Evolutionary conservation across 2,888 invertebrate species (phyloP), one percentile per base, ranked within the genome.

Genomic region (Stenodera caucasica): DNA sequence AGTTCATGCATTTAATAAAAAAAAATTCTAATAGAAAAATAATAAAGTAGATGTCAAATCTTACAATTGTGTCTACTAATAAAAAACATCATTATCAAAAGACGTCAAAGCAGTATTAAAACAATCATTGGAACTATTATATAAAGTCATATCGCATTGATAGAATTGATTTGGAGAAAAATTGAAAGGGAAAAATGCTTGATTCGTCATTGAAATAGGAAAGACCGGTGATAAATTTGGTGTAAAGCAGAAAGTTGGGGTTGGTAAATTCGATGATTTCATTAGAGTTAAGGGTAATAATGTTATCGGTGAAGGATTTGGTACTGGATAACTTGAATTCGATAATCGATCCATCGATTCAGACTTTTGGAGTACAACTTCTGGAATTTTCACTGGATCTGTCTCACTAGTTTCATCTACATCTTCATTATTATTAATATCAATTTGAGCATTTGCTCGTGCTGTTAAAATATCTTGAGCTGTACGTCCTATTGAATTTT

Each of bases 401-500:
- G 5, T 37, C 2, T 1, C 2, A 37, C 15, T 37, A 6, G 8
- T 6, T 55, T 33, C 35, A 23, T 26, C 30, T 49, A n/a, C n/a
- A n/a, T 49, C 26, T 8, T 11, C 21, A 14, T 12, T 52, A 15
- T n/a, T 21, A 30, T 49, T 53, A 23, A 62, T 58, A 15, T 52
- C 53, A 21, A 51, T 33, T 52, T 26, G 8, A 11, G 18, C 26
- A 12, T 65, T 58, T 15, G 66, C 53, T 49, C 67, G 63, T 40
- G 67, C 62, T 32, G 65, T 54, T 6, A 62, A 57, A 30, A 76
- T 74, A 26, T 73, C 70, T 5, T 66, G 55, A 2, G 73, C 72
- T 12, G 73, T 72, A 45, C 68, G 64, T 12, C 69, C 71, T 45
- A 72, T 57, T 40, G 66, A 65, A 55, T 74, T 77, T 57, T 70